Evolutionary conservation across 2,797 vertebrate species (phyloP), one percentile per base, ranked within the genome.

Genomic region (Lepilemur septentrionalis): DNA sequence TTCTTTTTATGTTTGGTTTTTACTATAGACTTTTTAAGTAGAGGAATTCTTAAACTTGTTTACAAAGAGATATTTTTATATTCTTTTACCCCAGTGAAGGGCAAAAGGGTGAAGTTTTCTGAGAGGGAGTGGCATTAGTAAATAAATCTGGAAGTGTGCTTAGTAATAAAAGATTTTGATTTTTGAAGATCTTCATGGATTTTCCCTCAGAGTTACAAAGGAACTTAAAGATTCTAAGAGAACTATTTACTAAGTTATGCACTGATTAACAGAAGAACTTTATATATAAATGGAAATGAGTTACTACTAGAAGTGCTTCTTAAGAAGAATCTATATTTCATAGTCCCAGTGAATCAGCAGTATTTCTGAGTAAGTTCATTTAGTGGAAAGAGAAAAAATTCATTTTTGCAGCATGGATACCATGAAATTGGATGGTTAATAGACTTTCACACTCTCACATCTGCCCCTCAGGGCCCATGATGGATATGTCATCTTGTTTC

Each of bases 321-420:
- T 93, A 43, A 91, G n/a, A 52, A 86, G 48, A 94, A 38, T 81
- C 30, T 73, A 5, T 89, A 50, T 94, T 96, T 94, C 52, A 91
- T 48, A n/a, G 20, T 93, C 15, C 63, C 48, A 67, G 13, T 86
- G 69, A 95, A 52, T 81, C 22, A 70, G 69, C n/a, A 89, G 23
- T 72, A 94, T 94, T 95, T 93, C 79, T 96, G 83, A 94, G 48
- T 92, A 83, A 85, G 20, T 88, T 91, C 46, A 79, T 73, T 96
- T 67, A 46, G 32, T 67, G 25, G 30, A 61, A 94, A 93, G 43
- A 52, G 81, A 70, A 82, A 81, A 69, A 38, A 46, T 4, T 38
- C 28, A 38, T 79, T 91, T 93, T 78, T 93, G 52, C 90, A 93
- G 32, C 13, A 84, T 61, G 55, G 76, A 48, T 69, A 46, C 80